Percentiles rank a stretch among this genome's conserved stretches.
phyloP scores from a whole-genome alignment of 2,888 invertebrate species.

The Aquatica leii region DNA sequence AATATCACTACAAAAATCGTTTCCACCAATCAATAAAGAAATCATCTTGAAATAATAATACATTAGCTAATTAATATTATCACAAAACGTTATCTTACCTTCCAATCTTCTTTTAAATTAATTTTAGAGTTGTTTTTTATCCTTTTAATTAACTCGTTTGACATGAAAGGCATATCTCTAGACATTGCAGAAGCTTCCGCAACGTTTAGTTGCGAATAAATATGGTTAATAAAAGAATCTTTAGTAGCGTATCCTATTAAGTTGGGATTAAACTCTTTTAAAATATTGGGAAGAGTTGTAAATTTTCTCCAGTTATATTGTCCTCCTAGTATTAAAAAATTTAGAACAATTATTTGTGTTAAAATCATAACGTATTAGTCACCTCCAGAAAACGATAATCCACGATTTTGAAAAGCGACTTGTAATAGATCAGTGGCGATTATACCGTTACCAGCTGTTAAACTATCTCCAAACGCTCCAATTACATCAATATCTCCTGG shows the following conservation, averaged over 20 bases:
- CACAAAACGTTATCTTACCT: slow-evolving; percentile 56
- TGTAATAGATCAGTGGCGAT: slow-evolving; percentile 61
- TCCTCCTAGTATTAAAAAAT: too few species aligned
- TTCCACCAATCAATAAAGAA: slow-evolving; percentile 67
- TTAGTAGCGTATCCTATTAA: slow-evolving; percentile 68
- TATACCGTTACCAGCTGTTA: slow-evolving; percentile 67
- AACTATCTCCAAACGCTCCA: slow-evolving; percentile 68
- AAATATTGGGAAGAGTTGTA: slow-evolving; percentile 68
- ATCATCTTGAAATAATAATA: slow-evolving; percentile 61
- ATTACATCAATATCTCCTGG: slow-evolving; percentile 71
- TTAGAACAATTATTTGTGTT: background rate
- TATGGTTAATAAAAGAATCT: slow-evolving; percentile 61
- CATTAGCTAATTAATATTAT: background rate
- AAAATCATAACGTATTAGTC: slow-evolving; percentile 25
- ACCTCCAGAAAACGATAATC: slow-evolving; percentile 42
- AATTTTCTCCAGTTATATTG: slow-evolving; percentile 64
- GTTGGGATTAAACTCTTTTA: slow-evolving; percentile 71
- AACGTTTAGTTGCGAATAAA: slow-evolving; percentile 65
- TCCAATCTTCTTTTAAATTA: slow-evolving; percentile 68
- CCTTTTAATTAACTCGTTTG: slow-evolving; percentile 63
- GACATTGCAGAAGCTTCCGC: slow-evolving; percentile 69
- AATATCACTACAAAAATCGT: slow-evolving; percentile 69
- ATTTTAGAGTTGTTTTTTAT: slow-evolving; percentile 64
- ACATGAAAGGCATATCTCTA: slow-evolving; percentile 66
- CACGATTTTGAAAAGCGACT: slow-evolving; percentile 46